Evolutionary conservation across 1,140 invertebrate species (phyloP).

Genomic region (Brachionus sp.): DNA sequence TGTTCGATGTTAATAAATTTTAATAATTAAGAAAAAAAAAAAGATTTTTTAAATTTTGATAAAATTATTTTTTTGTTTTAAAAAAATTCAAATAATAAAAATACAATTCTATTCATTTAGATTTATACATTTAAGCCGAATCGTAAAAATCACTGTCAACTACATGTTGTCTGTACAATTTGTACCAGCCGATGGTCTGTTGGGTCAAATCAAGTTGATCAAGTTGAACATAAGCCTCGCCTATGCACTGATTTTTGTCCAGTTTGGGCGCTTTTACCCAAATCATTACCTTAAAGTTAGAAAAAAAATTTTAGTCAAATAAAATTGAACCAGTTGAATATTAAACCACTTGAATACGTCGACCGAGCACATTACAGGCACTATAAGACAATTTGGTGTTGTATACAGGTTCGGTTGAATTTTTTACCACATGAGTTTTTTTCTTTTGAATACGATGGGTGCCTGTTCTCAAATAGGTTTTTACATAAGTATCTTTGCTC

Average conservation of each 20-base stretch:
- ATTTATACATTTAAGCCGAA: conserved; percentile 26
- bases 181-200: conserved; percentile 76
- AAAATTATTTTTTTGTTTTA: too few relatives aligned
- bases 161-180: conserved; percentile 66
- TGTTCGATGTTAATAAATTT: too few relatives aligned
- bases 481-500: conserved; percentile 79
- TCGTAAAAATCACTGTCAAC: conserved; percentile 52
- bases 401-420: conserved; percentile 75
- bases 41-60: too few relatives aligned
- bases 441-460: conserved; percentile 81
- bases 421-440: conserved; percentile 77
- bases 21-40: too few relatives aligned
- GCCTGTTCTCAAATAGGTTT: conserved; percentile 82
- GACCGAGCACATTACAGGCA: conserved; percentile 76
- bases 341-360: conserved; percentile 69
- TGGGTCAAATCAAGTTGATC: conserved; percentile 73
- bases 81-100: neutral
- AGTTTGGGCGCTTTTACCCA: conserved; percentile 77
- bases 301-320: neutral
- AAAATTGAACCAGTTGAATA: conserved; percentile 65
- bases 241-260: conserved; percentile 77
- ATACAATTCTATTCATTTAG: neutral
- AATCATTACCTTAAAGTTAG: conserved; percentile 66
- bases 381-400: conserved; percentile 80
- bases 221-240: conserved; percentile 76